Evolutionary conservation across 2,888 invertebrate species (phyloP), one percentile per base, ranked within the genome.

Genomic region (Andrena bicolor): DNA sequence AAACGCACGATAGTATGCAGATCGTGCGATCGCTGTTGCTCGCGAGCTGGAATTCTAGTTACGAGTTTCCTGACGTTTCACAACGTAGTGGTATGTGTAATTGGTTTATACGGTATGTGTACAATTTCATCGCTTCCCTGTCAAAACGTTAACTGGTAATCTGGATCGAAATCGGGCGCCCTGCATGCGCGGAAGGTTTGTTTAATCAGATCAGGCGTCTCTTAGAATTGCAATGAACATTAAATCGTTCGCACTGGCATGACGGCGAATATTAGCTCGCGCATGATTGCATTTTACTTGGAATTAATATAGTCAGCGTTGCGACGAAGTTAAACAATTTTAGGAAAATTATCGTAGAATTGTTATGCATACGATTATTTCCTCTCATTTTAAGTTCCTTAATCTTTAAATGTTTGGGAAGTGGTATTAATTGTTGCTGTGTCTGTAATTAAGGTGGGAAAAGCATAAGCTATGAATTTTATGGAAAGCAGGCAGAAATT

Each of bases 1-100:
- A 86, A 86, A 86, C 65, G 63, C 58, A 23, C 69, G 63, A 76
- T 82, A 73, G 73, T 60, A 16, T 51, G 82, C 53, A 41, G 60
- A 74, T 23, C 56, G 63, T 16, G 64, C 66, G 53, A 71, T 80
- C 58, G 61, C 61, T 73, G 60, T 77, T 64, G 70, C 69, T 70
- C 48, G 51, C 53, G 13, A 16, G 63, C 28, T 49, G 77, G 58
- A 76, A 80, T 88, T 87, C 76, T 70, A 23, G 77, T 80, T 76
- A 81, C 74, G 63, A 78, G 72, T 79, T 84, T 63, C 61, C 41
- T 51, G 58, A 26, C 64, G 53, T 82, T 68, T 76, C 79, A 70
- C 76, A 82, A 82, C 63, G 60, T 63, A 51, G n/a, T 64, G 41
- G 53, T 63, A 61, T 58, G 64, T 68, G 56, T 68, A 63, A 80